These are phyloP conservation scores for Mythimna impura DNA, from an alignment of 2,888 invertebrate genomes.

Conservation along the genomic window DNA sequence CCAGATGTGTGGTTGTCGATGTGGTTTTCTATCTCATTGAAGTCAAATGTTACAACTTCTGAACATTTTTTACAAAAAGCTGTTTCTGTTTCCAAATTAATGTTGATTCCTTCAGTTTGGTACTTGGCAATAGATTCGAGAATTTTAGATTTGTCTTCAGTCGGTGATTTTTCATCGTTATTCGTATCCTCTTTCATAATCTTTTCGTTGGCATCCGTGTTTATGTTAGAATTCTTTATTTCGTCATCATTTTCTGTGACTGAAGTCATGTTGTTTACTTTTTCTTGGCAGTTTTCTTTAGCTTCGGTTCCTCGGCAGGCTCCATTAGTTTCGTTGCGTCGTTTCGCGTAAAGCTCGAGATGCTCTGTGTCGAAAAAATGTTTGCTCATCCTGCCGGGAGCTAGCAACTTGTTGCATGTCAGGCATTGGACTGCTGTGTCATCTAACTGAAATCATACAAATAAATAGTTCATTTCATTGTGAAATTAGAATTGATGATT, in stretches of 20 bases:
- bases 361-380: slow-evolving; percentile 71
- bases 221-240: background rate
- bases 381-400: slow-evolving; percentile 44
- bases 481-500: background rate
- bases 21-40: slow-evolving; percentile 58
- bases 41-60: slow-evolving; percentile 51
- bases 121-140: slow-evolving; percentile 58
- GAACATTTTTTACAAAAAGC: slow-evolving; percentile 66
- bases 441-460: slow-evolving; percentile 70
- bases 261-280: background rate
- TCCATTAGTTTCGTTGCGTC: slow-evolving; percentile 22
- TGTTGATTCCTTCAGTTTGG: slow-evolving; percentile 62
- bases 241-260: background rate
- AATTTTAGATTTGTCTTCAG: slow-evolving; percentile 56
- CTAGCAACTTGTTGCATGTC: slow-evolving; percentile 72
- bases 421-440: slow-evolving; percentile 71
- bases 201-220: background rate
- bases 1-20: slow-evolving; percentile 48
- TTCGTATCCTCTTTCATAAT: background rate
- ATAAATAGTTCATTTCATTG: background rate
- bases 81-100: slow-evolving; percentile 65
- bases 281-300: background rate
- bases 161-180: background rate
- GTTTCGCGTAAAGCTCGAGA: slow-evolving; percentile 31
- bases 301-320: background rate